Percentiles rank a stretch among this genome's conserved stretches.
These are phyloP conservation scores for Gouania willdenowi DNA, from an alignment of 2,797 vertebrate genomes.

Conservation along the genomic window DNA sequence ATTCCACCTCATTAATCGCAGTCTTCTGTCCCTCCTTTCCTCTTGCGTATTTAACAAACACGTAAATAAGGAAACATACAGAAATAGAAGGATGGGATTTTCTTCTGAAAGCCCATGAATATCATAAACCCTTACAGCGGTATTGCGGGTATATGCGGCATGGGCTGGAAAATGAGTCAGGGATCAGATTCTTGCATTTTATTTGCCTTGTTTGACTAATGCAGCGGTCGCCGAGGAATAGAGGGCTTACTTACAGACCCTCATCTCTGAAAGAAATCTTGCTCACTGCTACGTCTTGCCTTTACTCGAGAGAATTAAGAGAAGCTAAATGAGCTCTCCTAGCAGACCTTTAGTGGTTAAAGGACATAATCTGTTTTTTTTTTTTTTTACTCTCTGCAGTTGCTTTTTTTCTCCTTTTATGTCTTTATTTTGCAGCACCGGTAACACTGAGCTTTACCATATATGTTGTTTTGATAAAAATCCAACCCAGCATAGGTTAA, in stretches of 20 bases:
- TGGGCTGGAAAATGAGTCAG: constrained; percentile 67
- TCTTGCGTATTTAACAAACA: neutral
- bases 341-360: constrained; percentile 11
- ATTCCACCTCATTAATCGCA: constrained; percentile 10
- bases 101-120: constrained; percentile 38
- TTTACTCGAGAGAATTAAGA: no score
- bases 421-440: no score
- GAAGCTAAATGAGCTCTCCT: neutral
- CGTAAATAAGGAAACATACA: constrained; percentile 23
- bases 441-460: constrained; percentile 37
- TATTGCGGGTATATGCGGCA: constrained; percentile 52
- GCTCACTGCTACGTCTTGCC: constrained; percentile 25
- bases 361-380: constrained; percentile 16
- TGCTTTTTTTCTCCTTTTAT: no score
- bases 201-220: constrained; percentile 74
- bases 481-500: constrained; percentile 32
- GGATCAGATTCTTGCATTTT: constrained; percentile 65
- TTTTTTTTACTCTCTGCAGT: constrained; percentile 6
- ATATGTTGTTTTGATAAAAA: constrained; percentile 29
- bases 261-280: constrained; percentile 37
- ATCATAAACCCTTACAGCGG: constrained; percentile 61
- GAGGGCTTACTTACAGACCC: constrained; percentile 39
- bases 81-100: constrained; percentile 28
- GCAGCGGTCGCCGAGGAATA: constrained; percentile 58
- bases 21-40: neutral